Conservation (phyloP, 2,888 invertebrate genomes). For the Empis stercorea region DNA sequence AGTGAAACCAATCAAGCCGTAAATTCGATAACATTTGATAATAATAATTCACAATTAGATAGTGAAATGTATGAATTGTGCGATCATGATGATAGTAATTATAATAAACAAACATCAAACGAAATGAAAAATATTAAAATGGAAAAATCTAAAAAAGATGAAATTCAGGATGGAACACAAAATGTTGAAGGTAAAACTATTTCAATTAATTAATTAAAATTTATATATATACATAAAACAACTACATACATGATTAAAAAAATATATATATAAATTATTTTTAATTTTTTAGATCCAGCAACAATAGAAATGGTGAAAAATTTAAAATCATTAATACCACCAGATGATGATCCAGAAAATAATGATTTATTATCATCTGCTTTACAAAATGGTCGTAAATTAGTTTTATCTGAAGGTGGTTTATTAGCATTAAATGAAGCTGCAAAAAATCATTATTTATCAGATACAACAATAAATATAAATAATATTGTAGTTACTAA, state of each 20-base stretch:
- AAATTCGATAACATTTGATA: slow-evolving; percentile 28
- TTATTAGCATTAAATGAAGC: slow-evolving; percentile 54
- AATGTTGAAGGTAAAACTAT: slow-evolving; percentile 10
- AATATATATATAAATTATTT: too few relatives aligned
- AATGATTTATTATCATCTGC: slow-evolving; percentile 60
- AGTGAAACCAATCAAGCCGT: slow-evolving; percentile 34
- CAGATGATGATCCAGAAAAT: slow-evolving; percentile 55
- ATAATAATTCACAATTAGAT: neutral
- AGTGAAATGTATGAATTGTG: too few relatives aligned
- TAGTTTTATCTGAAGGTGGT: slow-evolving; percentile 74
- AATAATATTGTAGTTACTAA: neutral
- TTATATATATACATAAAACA: neutral
- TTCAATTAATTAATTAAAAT: too few relatives aligned
- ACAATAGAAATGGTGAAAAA: slow-evolving; percentile 57
- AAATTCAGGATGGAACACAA: slow-evolving; percentile 16
- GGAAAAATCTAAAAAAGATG: slow-evolving; percentile 12
- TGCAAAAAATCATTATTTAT: neutral
- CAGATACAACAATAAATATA: slow-evolving; percentile 9
- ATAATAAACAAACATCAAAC: too few relatives aligned
- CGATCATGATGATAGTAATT: too few relatives aligned
- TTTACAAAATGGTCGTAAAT: slow-evolving; percentile 72
- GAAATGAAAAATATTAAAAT: slow-evolving; percentile 2
- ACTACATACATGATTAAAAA: too few relatives aligned
- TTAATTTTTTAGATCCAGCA: slow-evolving; percentile 4
- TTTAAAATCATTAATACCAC: slow-evolving; percentile 78